Evolutionary conservation across 2,113 vertebrate genomes (phyloP).

Genomic region (Coreoperca whiteheadi): DNA sequence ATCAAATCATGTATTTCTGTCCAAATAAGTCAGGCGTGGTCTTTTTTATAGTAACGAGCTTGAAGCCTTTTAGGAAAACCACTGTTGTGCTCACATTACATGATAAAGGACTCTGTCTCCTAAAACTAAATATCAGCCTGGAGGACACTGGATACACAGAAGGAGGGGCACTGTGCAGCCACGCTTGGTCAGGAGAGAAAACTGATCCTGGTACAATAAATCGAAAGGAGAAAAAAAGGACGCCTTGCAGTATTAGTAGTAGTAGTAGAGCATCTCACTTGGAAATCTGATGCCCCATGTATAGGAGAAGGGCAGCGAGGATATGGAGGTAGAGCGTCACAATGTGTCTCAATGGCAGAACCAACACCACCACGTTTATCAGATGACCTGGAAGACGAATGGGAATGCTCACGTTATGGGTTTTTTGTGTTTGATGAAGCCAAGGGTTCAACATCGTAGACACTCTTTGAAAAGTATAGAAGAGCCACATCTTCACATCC

Average conservation of each 20-base stretch:
- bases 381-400: slow-evolving; percentile 83
- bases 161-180: neutral
- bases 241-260: too few species aligned
- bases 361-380: slow-evolving; percentile 83
- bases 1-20: neutral
- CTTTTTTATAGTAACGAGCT: neutral
- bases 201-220: neutral
- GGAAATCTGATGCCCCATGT: slow-evolving; percentile 86
- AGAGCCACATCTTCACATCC: neutral
- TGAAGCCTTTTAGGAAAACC: neutral
- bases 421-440: neutral
- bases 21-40: neutral
- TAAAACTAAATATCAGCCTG: slow-evolving; percentile 22
- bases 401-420: neutral
- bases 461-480: neutral
- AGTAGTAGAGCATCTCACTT: slow-evolving; percentile 77
- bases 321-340: slow-evolving; percentile 89
- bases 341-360: slow-evolving; percentile 86
- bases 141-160: neutral
- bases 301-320: slow-evolving; percentile 84
- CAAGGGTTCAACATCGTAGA: neutral
- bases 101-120: neutral
- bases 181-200: slow-evolving; percentile 12
- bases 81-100: neutral
- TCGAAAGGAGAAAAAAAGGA: too few species aligned